Conservation (phyloP, 2,797 vertebrate species). For the Manis pentadactyla region DNA sequence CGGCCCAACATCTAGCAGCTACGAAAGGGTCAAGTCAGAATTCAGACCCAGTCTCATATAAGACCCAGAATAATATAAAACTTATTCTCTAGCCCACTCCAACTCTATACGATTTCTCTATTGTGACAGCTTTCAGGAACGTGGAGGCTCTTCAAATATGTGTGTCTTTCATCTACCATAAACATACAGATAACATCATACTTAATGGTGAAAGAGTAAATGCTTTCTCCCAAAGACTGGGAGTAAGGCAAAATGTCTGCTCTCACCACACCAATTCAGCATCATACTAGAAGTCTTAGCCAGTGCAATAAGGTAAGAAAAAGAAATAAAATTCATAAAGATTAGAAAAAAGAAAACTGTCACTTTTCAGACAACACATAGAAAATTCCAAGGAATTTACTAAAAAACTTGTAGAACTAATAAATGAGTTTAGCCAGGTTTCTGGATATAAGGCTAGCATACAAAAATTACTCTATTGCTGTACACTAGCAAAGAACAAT, state of each 20-base stretch:
- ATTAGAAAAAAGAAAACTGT: neutral
- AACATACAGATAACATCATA: neutral
- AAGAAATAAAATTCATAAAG: neutral
- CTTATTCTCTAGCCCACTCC: neutral
- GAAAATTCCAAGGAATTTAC: neutral
- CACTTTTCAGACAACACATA: neutral
- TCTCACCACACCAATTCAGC: neutral
- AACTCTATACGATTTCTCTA: neutral
- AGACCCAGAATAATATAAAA: too few species aligned
- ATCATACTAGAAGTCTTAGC: neutral
- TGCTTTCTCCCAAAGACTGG: neutral
- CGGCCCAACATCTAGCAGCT: neutral
- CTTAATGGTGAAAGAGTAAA: neutral
- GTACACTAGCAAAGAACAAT: neutral
- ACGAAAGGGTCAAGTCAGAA: neutral
- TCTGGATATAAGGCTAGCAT: neutral
- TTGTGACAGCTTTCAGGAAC: neutral
- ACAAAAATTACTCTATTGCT: neutral
- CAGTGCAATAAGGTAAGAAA: constrained; percentile 20
- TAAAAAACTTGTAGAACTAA: neutral
- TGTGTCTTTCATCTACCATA: neutral
- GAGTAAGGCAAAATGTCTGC: neutral
- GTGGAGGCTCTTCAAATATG: neutral
- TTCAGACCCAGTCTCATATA: neutral
- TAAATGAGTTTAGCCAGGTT: neutral